Evolutionary conservation across 1,140 invertebrate species (phyloP).

Genomic region (Drosophila nebulosa): DNA sequence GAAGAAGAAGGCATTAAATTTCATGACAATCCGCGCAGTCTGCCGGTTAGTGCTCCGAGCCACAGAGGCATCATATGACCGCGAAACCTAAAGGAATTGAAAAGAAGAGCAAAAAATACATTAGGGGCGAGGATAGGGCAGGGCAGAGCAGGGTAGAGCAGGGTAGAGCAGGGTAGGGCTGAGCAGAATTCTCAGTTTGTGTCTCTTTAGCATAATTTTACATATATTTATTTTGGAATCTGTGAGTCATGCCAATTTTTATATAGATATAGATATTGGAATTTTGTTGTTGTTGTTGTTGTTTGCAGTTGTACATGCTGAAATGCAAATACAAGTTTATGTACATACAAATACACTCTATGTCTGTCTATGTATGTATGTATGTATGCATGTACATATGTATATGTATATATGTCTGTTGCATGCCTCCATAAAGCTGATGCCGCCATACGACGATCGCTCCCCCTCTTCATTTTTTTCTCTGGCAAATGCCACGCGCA

Average conservation of each 20-base stretch:
- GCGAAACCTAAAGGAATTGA: conserved; percentile 30
- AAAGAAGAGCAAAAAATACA: conserved; percentile 23
- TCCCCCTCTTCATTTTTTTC: conserved; percentile 6
- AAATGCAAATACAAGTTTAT: conserved; percentile 15
- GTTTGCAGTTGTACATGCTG: neutral
- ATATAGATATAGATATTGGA: conserved; percentile 4
- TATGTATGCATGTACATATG: neutral
- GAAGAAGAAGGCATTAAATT: conserved; percentile 51
- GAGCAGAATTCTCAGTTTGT: conserved; percentile 5
- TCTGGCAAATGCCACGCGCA: conserved; percentile 27
- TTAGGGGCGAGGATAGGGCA: neutral
- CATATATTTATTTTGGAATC: conserved; percentile 61
- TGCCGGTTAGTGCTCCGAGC: conserved; percentile 22
- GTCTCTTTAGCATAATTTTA: conserved; percentile 46
- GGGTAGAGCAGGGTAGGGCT: conserved; percentile 15
- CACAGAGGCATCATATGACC: conserved; percentile 44
- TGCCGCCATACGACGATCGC: neutral
- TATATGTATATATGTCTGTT: conserved; percentile 7
- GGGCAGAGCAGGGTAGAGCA: neutral
- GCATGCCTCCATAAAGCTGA: conserved; percentile 2
- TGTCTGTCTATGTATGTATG: neutral
- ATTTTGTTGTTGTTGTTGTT: conserved; percentile 6
- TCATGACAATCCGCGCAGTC: conserved; percentile 40
- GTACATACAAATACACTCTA: neutral
- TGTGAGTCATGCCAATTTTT: conserved; percentile 46